These are phyloP conservation scores for Cheirogaleus major DNA, from an alignment of 2,797 vertebrate genomes.

Conservation along the genomic window DNA sequence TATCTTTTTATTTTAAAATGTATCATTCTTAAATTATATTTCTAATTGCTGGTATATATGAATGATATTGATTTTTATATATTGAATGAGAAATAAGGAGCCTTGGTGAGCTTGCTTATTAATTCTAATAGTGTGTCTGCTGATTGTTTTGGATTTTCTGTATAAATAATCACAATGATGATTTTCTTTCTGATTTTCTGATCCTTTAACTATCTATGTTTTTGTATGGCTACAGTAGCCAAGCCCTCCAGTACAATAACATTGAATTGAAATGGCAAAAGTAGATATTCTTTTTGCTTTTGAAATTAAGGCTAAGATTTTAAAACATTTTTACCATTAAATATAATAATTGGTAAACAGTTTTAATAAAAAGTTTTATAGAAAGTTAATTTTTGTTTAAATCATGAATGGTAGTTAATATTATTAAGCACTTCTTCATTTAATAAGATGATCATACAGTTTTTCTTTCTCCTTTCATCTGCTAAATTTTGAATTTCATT, in stretches of 20 bases:
- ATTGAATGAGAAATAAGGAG: constrained; percentile 24
- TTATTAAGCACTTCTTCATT: neutral
- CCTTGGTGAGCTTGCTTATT: constrained; percentile 21
- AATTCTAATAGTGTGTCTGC: constrained; percentile 37
- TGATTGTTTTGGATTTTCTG: constrained; percentile 14
- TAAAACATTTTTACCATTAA: neutral
- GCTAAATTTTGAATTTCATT: constrained; percentile 48
- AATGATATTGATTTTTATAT: constrained; percentile 51
- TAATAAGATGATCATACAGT: neutral
- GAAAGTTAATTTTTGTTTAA: neutral
- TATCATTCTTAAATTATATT: constrained; percentile 18
- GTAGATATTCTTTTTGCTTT: neutral
- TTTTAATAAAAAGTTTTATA: neutral
- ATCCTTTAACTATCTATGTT: constrained; percentile 2
- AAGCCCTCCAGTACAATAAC: neutral
- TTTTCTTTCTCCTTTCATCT: constrained; percentile 31
- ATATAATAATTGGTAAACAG: neutral
- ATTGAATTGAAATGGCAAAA: neutral
- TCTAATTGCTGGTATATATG: neutral
- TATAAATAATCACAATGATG: neutral
- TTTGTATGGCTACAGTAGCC: neutral
- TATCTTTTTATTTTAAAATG: neutral
- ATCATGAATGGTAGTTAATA: neutral
- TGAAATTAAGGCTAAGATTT: neutral
- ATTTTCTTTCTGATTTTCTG: neutral